Evolutionary conservation across 2,888 invertebrate genomes (phyloP), one percentile per base, ranked within the genome.

Genomic region (Melipona beecheii): DNA sequence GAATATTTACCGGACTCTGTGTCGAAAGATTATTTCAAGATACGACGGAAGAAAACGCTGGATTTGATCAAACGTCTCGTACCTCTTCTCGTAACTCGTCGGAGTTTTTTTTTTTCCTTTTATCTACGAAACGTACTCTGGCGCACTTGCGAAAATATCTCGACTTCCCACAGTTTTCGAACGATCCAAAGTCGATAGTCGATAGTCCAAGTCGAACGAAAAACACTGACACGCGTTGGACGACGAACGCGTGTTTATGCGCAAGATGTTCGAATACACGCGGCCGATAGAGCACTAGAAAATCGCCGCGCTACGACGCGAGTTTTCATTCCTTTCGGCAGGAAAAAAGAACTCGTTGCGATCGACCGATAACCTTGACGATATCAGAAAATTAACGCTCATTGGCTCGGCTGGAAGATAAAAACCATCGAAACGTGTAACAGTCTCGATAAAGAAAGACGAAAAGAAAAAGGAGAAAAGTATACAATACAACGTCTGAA

Each of bases 381-480:
- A 69, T 79, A 73, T 81, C 79, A 50, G 62, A 50, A 68, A 72
- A 66, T n/a, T 31, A 58, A 49, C 43, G 50, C 19, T 3, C 72
- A 72, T 81, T 52, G 36, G 43, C 31, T 19, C 52, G 50, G 43
- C 31, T 15, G 2, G 6, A 21, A 50, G 79, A 81, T 79, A 81
- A 78, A 73, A 49, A 21, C 76, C 27, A 65, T 77, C 27, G 70
- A 56, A 36, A 27, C 78, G 56, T 36, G 52, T 19, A 27, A 65
- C 2, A 15, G 21, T 27, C 24, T 11, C 62, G 72, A 81, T 64
- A 64, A 78, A 71, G 19, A 27, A 21, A 1, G 4, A 52, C 6
- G 5, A 52, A 1, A 19, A 1, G 1, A 21, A 19, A 15, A 52
- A 19, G 21, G 21, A 52, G 3, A 52, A 17, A 17, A 17, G 17